These are phyloP conservation scores for Stigmatopora argus DNA, from an alignment of 2,113 vertebrate genomes.

Conservation along the genomic window DNA sequence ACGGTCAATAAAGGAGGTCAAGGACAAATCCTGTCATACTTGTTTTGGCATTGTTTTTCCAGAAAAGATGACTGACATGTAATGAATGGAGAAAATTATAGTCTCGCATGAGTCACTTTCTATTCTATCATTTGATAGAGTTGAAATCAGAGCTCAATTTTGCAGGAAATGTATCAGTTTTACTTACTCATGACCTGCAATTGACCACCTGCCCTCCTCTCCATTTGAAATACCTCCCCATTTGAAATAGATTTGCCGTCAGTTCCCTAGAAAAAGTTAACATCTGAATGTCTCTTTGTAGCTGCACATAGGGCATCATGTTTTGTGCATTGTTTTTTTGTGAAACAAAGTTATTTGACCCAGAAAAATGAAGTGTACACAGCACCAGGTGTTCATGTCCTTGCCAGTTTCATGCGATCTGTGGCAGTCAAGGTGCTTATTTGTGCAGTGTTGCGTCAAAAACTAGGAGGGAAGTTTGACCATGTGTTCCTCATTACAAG, in stretches of 20 bases:
- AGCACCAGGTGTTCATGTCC: slow-evolving; percentile 55
- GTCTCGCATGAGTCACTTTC: neutral
- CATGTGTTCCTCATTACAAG: slow-evolving; percentile 65
- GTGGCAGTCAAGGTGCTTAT: slow-evolving; percentile 55
- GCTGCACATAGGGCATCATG: slow-evolving; percentile 30
- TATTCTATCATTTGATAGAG: neutral
- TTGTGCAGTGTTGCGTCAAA: slow-evolving; percentile 59
- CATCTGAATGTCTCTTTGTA: neutral
- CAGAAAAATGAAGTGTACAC: slow-evolving; percentile 35
- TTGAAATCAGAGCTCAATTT: neutral
- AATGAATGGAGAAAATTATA: neutral
- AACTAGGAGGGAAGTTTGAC: slow-evolving; percentile 40
- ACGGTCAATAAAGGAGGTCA: slow-evolving; percentile 17
- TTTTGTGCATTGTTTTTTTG: slow-evolving; percentile 28
- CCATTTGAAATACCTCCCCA: neutral
- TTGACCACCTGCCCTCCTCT: neutral
- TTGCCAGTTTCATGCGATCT: slow-evolving; percentile 41
- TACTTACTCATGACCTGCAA: neutral
- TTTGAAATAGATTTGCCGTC: neutral
- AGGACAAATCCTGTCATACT: slow-evolving; percentile 22
- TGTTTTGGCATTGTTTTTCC: slow-evolving; percentile 16
- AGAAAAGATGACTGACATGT: neutral
- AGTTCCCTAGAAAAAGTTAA: too few relatives aligned
- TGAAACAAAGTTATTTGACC: slow-evolving; percentile 47
- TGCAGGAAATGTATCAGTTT: too few relatives aligned